Evolutionary conservation across 2,797 vertebrate genomes (phyloP).

Genomic region (Enteromius radiatus): DNA sequence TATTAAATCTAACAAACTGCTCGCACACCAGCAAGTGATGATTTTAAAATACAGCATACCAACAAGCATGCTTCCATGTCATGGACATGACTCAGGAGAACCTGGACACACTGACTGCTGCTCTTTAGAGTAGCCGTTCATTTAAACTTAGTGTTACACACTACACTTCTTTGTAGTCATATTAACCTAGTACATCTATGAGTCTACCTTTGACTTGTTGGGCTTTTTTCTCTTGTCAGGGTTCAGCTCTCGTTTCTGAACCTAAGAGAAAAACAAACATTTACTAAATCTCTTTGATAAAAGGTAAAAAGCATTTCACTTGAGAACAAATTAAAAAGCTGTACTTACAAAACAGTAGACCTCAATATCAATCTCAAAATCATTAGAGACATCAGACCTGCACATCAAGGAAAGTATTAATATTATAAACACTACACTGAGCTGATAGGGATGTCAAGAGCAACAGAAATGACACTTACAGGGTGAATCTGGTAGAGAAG

Average conservation of each 20-base stretch:
- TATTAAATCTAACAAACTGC: not conserved
- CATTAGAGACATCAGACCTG: constrained; percentile 88
- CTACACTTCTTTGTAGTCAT: not conserved
- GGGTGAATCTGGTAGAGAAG: constrained; percentile 87
- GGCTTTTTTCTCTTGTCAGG: constrained; percentile 91
- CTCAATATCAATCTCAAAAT: constrained; percentile 90
- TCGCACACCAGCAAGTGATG: constrained; percentile 43
- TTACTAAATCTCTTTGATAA: constrained; percentile 10
- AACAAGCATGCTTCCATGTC: constrained; percentile 69
- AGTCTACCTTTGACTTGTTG: constrained; percentile 89
- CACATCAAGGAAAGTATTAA: constrained; percentile 32
- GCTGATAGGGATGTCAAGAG: not conserved
- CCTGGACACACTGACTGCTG: constrained; percentile 57
- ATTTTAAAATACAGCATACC: constrained; percentile 64
- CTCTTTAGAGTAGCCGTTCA: not conserved
- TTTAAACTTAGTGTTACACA: constrained; percentile 4
- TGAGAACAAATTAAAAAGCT: constrained; percentile 1
- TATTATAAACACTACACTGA: not conserved
- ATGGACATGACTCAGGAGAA: constrained; percentile 64
- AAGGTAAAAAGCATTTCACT: not conserved
- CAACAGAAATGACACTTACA: constrained; percentile 78
- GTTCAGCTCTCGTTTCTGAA: constrained; percentile 84
- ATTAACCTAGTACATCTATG: not conserved
- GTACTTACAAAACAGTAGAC: constrained; percentile 91
- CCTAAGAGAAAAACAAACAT: constrained; percentile 70